A percentile compares a stretch with the other conserved stretches of the same genome.
These are phyloP conservation scores for Chrysemys picta DNA, from an alignment of 2,113 vertebrate genomes.

Conservation along the genomic window DNA sequence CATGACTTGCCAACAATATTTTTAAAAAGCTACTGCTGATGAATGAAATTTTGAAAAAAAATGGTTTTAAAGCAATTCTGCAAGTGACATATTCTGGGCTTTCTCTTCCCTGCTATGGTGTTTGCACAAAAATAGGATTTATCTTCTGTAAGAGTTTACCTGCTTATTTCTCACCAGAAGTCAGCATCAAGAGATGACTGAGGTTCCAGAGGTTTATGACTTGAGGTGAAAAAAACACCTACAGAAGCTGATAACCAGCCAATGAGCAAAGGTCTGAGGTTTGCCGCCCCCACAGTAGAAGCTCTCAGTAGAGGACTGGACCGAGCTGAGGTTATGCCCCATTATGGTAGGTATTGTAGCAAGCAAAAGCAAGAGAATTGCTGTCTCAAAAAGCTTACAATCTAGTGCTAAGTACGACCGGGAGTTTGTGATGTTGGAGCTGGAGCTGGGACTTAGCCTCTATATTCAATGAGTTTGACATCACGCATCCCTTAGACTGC, in stretches of 20 bases:
- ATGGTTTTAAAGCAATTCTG: not conserved
- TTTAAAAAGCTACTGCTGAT: not conserved
- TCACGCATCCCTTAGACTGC: not conserved
- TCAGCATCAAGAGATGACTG: not conserved
- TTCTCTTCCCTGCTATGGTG: not conserved
- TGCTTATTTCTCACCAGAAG: not conserved
- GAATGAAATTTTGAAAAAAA: conserved; percentile 3
- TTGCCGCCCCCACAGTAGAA: not conserved
- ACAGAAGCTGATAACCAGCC: not conserved
- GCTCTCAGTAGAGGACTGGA: not conserved
- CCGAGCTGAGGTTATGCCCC: not conserved
- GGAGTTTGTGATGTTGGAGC: not conserved
- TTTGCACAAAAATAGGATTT: not conserved
- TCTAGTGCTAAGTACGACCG: not conserved
- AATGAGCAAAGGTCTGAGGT: not conserved
- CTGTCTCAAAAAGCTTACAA: not conserved
- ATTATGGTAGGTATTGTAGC: not conserved
- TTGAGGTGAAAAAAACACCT: not conserved
- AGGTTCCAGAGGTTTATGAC: not conserved
- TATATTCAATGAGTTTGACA: not conserved
- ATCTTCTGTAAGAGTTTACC: not conserved
- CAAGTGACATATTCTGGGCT: not conserved
- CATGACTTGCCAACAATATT: not conserved
- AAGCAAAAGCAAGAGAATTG: not conserved
- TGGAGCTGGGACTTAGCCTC: not conserved